Percentiles rank a stretch among this genome's conserved stretches.
Conservation (phyloP, 2,113 vertebrate genomes). For the Eurypyga helias region DNA sequence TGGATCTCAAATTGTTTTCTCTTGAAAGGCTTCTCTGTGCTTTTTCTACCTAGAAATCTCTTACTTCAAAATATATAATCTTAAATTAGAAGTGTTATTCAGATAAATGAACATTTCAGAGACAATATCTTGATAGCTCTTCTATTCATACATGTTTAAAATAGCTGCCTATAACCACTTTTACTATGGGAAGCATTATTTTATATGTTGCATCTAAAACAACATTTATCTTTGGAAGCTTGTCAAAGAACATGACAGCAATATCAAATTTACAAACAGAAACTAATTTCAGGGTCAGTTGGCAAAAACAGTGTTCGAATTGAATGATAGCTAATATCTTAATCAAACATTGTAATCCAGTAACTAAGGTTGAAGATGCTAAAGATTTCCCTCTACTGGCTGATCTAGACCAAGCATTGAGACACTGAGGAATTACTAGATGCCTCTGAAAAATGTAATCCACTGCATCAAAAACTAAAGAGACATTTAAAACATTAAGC, state of each 20-base stretch:
- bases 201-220: not conserved
- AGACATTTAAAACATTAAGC: not conserved
- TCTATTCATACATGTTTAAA: not conserved
- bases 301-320: not conserved
- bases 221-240: not conserved
- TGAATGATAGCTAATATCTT: not conserved
- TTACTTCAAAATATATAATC: not conserved
- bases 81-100: not conserved
- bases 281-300: not conserved
- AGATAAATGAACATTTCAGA: not conserved
- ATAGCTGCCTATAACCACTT: not conserved
- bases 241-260: not conserved
- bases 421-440: not conserved
- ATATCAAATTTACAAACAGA: not conserved
- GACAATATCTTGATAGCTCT: not conserved
- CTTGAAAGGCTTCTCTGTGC: not conserved
- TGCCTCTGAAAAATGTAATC: not conserved
- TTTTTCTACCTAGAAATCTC: not conserved
- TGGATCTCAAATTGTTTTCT: not conserved
- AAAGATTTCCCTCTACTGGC: not conserved
- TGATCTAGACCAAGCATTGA: not conserved
- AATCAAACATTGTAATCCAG: not conserved
- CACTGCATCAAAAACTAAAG: not conserved
- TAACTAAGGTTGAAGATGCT: not conserved
- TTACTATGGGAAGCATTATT: not conserved